Evolutionary conservation across 2,797 vertebrate species (phyloP).

Genomic region (Mallotus villosus): DNA sequence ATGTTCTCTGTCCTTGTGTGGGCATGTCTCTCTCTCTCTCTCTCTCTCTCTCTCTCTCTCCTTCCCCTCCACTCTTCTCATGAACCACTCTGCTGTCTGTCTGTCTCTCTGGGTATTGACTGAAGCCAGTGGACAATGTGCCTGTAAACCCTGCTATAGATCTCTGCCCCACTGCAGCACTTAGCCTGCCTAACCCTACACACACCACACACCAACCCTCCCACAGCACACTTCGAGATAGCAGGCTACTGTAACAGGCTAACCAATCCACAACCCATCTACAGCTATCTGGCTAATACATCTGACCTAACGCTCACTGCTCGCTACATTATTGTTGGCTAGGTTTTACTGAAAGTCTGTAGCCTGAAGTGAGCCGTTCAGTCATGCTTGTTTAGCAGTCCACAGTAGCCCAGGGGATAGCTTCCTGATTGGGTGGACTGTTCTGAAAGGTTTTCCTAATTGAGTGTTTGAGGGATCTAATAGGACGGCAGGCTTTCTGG

Average conservation of each 20-base stretch:
- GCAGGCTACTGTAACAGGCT: not conserved
- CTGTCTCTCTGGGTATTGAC: conserved; percentile 5
- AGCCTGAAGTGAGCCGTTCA: too few species aligned
- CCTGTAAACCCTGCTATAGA: not conserved
- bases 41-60: too few species aligned
- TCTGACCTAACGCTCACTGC: not conserved
- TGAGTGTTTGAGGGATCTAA: not conserved
- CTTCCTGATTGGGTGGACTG: not conserved
- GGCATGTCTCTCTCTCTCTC: not conserved
- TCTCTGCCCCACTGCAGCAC: not conserved
- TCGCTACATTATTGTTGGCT: too few species aligned
- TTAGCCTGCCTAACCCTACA: not conserved
- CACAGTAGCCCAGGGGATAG: too few species aligned
- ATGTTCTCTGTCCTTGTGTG: not conserved
- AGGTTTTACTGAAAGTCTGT: too few species aligned
- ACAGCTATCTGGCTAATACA: not conserved
- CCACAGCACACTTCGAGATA: not conserved
- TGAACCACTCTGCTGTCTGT: not conserved
- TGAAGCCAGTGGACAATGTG: not conserved
- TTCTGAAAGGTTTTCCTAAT: not conserved
- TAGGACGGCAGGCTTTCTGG: not conserved
- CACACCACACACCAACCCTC: conserved; percentile 1
- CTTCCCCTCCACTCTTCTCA: not conserved
- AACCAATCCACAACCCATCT: not conserved
- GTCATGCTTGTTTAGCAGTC: not conserved